A percentile compares a stretch with the other conserved stretches of the same genome.
Conservation (phyloP, 2,888 invertebrate species). For the Xestobium rufovillosum region DNA sequence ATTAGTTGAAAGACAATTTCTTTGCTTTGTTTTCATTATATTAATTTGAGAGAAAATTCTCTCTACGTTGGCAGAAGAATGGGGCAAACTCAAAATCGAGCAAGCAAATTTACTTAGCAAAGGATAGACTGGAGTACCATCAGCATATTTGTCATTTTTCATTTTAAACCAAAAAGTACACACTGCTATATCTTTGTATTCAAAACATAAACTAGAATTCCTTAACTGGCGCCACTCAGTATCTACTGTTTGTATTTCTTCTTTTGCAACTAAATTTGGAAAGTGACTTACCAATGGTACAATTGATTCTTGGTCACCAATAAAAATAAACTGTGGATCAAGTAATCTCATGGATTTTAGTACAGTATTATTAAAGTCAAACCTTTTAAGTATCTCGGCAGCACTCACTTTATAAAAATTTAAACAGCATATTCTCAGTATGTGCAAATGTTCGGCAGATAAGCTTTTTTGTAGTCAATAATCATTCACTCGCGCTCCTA, state of each 20-base stretch:
- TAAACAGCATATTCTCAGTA: slow-evolving; percentile 11
- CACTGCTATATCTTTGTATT: too few relatives aligned
- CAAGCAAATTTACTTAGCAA: slow-evolving; percentile 12
- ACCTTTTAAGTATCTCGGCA: slow-evolving; percentile 12
- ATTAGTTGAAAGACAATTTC: slow-evolving; percentile 12
- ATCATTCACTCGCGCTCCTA: slow-evolving; percentile 13
- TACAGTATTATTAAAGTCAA: slow-evolving; percentile 7
- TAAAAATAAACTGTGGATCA: slow-evolving; percentile 9
- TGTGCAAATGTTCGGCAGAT: slow-evolving; percentile 5
- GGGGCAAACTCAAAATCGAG: slow-evolving; percentile 13
- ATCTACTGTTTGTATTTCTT: slow-evolving; percentile 9
- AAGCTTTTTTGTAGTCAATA: slow-evolving; percentile 2
- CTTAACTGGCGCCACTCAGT: slow-evolving; percentile 11
- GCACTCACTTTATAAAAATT: slow-evolving; percentile 15
- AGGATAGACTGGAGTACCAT: slow-evolving; percentile 11
- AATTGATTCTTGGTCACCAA: slow-evolving; percentile 10
- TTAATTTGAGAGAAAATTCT: slow-evolving; percentile 16
- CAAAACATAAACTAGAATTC: too few relatives aligned
- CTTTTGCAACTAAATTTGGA: slow-evolving; percentile 7
- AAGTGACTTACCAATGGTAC: slow-evolving; percentile 11
- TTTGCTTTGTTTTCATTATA: slow-evolving; percentile 16
- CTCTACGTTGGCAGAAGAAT: slow-evolving; percentile 17
- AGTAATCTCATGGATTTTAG: slow-evolving; percentile 13
- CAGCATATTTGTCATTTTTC: slow-evolving; percentile 13
- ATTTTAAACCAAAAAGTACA: too few relatives aligned